These are phyloP conservation scores for Chamaea fasciata DNA, from an alignment of 2,113 vertebrate genomes.

Conservation along the genomic window DNA sequence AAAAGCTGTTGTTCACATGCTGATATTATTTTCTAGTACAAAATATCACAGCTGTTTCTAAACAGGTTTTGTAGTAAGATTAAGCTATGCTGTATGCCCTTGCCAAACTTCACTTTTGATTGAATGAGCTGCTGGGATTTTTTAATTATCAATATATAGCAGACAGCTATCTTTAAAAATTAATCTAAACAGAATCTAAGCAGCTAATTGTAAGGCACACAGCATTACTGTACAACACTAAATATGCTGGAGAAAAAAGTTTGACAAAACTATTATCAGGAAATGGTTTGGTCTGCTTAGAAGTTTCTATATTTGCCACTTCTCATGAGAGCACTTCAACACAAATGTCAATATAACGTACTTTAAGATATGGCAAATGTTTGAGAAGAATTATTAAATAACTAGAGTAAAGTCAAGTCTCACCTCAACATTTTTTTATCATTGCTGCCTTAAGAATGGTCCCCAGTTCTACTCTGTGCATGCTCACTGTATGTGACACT, in stretches of 20 bases:
- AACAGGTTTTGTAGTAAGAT: not conserved
- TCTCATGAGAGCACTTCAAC: not conserved
- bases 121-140: not conserved
- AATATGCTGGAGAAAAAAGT: not conserved
- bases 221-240: not conserved
- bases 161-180: not conserved
- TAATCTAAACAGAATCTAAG: not conserved
- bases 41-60: not conserved
- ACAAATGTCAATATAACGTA: not conserved
- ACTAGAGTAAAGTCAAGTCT: not conserved
- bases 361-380: not conserved
- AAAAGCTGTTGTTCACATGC: not conserved
- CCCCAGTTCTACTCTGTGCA: not conserved
- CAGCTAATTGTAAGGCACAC: not conserved
- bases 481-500: not conserved
- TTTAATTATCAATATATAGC: not conserved
- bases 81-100: not conserved
- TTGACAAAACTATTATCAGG: not conserved
- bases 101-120: not conserved
- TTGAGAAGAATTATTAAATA: not conserved
- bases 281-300: not conserved
- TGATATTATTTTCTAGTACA: not conserved
- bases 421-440: not conserved
- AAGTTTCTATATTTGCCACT: not conserved
- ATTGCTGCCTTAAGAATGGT: not conserved